These are phyloP conservation scores for Orussus abietinus DNA, from an alignment of 1,140 invertebrate genomes.

Conservation along the genomic window DNA sequence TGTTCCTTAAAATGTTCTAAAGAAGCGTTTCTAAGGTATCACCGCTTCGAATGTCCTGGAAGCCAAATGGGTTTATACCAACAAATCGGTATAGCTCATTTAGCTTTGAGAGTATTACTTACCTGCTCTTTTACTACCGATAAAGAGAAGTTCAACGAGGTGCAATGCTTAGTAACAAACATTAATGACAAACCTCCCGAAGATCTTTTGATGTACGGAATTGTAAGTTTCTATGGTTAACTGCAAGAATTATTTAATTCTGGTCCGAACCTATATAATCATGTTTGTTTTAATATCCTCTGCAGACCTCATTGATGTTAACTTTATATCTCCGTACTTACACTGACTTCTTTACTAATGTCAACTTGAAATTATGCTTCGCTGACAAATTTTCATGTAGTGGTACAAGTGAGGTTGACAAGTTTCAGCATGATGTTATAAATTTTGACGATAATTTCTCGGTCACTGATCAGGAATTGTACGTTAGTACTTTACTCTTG, in stretches of 20 bases:
- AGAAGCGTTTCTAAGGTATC: conserved; percentile 60
- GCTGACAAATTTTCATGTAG: conserved; percentile 40
- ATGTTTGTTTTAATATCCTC: conserved; percentile 5
- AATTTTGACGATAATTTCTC: conserved; percentile 35
- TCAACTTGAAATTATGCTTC: conserved; percentile 31
- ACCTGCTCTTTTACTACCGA: conserved; percentile 43
- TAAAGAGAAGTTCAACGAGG: conserved; percentile 36
- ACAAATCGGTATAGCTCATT: conserved; percentile 72
- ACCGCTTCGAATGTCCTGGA: conserved; percentile 72
- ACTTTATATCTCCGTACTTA: conserved; percentile 53
- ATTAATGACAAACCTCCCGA: conserved; percentile 44
- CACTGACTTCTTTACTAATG: conserved; percentile 53
- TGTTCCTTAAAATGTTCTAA: conserved; percentile 63
- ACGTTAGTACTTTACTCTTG: conserved; percentile 63
- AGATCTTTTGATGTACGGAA: conserved; percentile 48
- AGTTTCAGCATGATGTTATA: conserved; percentile 16
- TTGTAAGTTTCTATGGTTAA: conserved; percentile 39
- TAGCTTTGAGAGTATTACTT: conserved; percentile 65
- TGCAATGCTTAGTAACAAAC: conserved; percentile 45
- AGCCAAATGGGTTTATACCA: conserved; percentile 60
- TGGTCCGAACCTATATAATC: conserved; percentile 14
- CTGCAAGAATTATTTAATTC: conserved; percentile 26
- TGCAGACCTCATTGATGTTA: conserved; percentile 59
- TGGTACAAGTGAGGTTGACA: too few species aligned
- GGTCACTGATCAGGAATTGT: conserved; percentile 39